Conservation (phyloP, 2,113 vertebrate genomes). For the Ibidorhyncha struthersii region DNA sequence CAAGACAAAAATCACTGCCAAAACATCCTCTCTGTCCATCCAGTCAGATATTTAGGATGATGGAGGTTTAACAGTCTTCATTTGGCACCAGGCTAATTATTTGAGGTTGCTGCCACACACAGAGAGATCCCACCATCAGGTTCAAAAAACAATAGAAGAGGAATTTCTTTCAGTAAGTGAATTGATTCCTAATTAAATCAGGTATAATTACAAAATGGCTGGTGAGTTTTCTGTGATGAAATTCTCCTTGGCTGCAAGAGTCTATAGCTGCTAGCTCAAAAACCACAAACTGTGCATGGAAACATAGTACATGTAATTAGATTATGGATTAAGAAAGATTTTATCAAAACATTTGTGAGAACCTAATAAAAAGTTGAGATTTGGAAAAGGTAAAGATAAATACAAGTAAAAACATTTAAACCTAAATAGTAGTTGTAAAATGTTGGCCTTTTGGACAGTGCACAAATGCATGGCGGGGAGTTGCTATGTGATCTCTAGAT, state of each 20-base stretch:
- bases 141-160: neutral
- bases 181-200: constrained; percentile 54
- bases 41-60: neutral
- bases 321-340: neutral
- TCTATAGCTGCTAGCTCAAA: constrained; percentile 13
- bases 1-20: neutral
- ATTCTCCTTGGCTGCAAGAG: neutral
- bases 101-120: constrained; percentile 33
- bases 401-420: neutral
- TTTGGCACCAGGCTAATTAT: neutral
- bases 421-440: neutral
- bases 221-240: neutral
- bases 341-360: neutral
- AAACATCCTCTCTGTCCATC: neutral
- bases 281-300: neutral
- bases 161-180: neutral
- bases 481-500: neutral
- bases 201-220: constrained; percentile 22
- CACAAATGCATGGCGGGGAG: neutral
- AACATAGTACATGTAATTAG: neutral
- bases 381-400: constrained; percentile 8
- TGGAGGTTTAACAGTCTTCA: constrained; percentile 17
- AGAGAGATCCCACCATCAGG: neutral
- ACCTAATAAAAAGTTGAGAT: neutral
- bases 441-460: neutral